These are phyloP conservation scores for Cyanoramphus novaezelandiae DNA, from an alignment of 2,113 vertebrate genomes.

Conservation along the genomic window DNA sequence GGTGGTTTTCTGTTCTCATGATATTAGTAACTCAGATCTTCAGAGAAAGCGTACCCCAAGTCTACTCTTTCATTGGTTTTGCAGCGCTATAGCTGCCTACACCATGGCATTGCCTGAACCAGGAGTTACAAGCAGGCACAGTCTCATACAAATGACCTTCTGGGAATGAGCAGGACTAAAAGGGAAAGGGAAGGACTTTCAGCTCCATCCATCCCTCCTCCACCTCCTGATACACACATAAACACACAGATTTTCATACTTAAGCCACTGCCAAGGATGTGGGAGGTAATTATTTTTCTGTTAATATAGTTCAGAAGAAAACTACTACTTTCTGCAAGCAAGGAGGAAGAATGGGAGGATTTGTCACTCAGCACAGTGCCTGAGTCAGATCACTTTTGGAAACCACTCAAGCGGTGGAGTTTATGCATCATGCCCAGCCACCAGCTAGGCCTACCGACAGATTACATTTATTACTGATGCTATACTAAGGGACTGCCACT, in stretches of 20 bases:
- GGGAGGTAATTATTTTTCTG: conserved; percentile 12
- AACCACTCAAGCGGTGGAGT: not conserved
- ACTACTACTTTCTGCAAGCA: not conserved
- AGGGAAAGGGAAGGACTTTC: not conserved
- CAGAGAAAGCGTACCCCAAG: not conserved
- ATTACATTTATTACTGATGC: not conserved
- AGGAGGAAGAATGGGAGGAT: conserved; percentile 17
- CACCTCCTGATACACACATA: not conserved
- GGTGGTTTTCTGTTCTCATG: not conserved
- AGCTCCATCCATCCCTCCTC: not conserved
- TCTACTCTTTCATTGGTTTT: not conserved
- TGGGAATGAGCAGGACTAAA: not conserved
- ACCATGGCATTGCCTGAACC: fast-evolving
- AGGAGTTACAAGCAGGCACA: not conserved
- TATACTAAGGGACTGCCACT: not conserved
- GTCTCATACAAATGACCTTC: not conserved
- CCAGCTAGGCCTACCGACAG: not conserved
- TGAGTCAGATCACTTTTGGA: conserved; percentile 45
- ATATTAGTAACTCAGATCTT: not conserved
- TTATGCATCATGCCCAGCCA: not conserved
- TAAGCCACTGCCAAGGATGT: not conserved
- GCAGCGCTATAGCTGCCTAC: not conserved
- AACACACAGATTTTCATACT: not conserved
- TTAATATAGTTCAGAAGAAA: conserved; percentile 6
- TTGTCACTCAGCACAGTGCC: conserved; percentile 33